Base-by-base conservation (phyloP, 2,888 invertebrate genomes). In the Scaptomyza cyrtandrae region DNA sequence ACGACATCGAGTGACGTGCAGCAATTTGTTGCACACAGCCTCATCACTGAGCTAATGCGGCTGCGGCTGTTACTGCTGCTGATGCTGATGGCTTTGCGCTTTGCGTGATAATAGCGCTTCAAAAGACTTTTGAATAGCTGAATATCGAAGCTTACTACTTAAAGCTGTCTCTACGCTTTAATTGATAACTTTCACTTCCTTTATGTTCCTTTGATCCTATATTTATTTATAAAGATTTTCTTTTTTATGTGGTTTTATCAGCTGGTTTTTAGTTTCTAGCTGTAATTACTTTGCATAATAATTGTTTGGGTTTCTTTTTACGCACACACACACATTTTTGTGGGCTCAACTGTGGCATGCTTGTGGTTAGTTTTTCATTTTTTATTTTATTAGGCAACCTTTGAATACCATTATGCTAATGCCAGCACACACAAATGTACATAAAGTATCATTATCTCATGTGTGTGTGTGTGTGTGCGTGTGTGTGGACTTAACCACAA, bases 1-100 rank as follows among this genome's bases (percentile, higher is more conserved):
- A 81, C 76, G 68, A 71, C 52, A 41, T 64, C 61, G 73, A 71
- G 63, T 66, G 75, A 65, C 70, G 69, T 58, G 52, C 66, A 60
- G 78, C 78, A 83, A 78, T 74, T 83, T 86, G 83, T 74, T 76
- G 74, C 72, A 70, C 63, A 48, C 68, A 35, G 50, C 53, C 66
- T 35, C 46, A 48, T 31, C 27, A 6, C 55, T 11, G 2, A 19
- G 11, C 44, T 13, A 16, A 16, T 37, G 10, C 24, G 19, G 9
- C 46, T 37, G 5, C 37, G 6, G 0, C 24, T 24, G 3, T 3
- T 1, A 24, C 24, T 24, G 5, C 24, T 24, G 5, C 1, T 24
- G 24, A 24, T 24, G 24, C 3, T 13, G 6, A 2, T 19, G 33
- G 44, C 29, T 7, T 29, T 7, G 31, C 37, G 27, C 61, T 63